Evolutionary conservation across 1,140 invertebrate species (phyloP).

Genomic region (Nomia melanderi): DNA sequence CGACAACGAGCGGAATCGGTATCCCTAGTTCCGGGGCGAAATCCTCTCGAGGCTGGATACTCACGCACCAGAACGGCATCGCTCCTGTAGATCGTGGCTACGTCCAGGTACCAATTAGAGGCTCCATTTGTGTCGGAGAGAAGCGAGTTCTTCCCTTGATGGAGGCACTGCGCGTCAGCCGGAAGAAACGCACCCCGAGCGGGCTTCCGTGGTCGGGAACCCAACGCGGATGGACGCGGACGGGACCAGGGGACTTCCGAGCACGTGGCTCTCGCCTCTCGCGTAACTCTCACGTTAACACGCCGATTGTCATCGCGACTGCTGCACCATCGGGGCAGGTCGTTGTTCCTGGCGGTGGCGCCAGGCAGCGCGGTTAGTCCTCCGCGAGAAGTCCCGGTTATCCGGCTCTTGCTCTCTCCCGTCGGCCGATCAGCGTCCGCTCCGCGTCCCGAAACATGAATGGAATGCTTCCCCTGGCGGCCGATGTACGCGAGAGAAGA

Average conservation of each 20-base stretch:
- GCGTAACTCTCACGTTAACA: constrained; percentile 20
- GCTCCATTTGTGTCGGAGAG: too few species aligned
- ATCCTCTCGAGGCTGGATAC: neutral
- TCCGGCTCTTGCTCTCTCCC: constrained; percentile 35
- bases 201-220: too few species aligned
- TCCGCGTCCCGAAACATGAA: constrained; percentile 71
- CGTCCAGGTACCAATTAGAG: too few species aligned
- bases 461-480: constrained; percentile 73
- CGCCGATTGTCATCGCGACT: constrained; percentile 47
- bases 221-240: too few species aligned
- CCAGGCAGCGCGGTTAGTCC: constrained; percentile 40
- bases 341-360: constrained; percentile 52
- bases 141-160: neutral
- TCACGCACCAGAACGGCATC: neutral
- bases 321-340: constrained; percentile 45
- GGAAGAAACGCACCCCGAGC: too few species aligned
- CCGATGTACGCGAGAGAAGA: constrained; percentile 67
- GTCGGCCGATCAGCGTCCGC: constrained; percentile 46
- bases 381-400: constrained; percentile 23
- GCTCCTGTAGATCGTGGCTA: neutral
- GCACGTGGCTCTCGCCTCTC: constrained; percentile 47
- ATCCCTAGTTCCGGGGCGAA: neutral
- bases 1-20: neutral
- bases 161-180: too few species aligned
- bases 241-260: neutral